Percentiles rank a stretch among this genome's conserved stretches.
Conservation (phyloP, 2,888 invertebrate genomes). For the Cheilosia urbana region DNA sequence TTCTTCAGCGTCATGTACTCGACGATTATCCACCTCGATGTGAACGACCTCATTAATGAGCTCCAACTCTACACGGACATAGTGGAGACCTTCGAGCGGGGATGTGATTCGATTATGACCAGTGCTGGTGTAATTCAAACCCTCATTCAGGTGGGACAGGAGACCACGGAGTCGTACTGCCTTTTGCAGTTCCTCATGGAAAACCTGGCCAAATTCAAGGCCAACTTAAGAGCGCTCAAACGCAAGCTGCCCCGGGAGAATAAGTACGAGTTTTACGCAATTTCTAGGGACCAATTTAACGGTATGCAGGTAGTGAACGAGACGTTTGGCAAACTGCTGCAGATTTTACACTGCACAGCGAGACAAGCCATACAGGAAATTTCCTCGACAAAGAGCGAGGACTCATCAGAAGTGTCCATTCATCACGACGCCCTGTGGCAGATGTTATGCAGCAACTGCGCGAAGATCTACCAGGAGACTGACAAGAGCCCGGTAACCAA, state of each 20-base stretch:
- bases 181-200: conserved; percentile 91
- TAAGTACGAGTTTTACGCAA: conserved; percentile 79
- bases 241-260: conserved; percentile 87
- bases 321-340: conserved; percentile 86
- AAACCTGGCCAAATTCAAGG: conserved; percentile 89
- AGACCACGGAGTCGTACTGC: conserved; percentile 88
- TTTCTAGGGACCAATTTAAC: conserved; percentile 82
- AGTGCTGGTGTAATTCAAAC: conserved; percentile 88
- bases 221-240: conserved; percentile 91
- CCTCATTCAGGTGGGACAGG: conserved; percentile 86
- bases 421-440: conserved; percentile 88
- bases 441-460: conserved; percentile 85
- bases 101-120: conserved; percentile 89
- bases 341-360: conserved; percentile 86
- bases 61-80: conserved; percentile 86
- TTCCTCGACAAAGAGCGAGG: conserved; percentile 50
- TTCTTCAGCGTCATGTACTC: conserved; percentile 94
- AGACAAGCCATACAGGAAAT: conserved; percentile 86
- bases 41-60: conserved; percentile 86
- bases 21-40: conserved; percentile 89
- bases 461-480: conserved; percentile 84
- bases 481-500: conserved; percentile 88
- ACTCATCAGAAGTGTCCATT: conserved; percentile 84
- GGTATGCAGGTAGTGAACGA: conserved; percentile 86
- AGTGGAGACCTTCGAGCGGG: conserved; percentile 86